These are phyloP conservation scores for Sarcophaga peregrina DNA, from an alignment of 1,140 invertebrate species.

Conservation along the genomic window DNA sequence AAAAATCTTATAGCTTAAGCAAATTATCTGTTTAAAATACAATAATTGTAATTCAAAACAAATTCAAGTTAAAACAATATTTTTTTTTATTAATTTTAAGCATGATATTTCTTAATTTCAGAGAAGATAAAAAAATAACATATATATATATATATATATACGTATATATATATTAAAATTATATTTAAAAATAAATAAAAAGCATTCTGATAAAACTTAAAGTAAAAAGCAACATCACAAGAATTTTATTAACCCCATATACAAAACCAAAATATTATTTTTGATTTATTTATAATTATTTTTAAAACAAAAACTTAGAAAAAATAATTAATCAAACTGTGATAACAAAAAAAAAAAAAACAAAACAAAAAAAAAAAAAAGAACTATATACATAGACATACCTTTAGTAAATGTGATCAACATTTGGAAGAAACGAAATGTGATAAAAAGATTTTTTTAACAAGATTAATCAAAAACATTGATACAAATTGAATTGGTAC, in stretches of 20 bases:
- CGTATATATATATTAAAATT: background rate
- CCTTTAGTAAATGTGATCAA: background rate
- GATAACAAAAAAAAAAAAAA: background rate
- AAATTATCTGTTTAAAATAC: background rate
- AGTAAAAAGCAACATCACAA: slow-evolving; percentile 2
- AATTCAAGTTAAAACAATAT: background rate
- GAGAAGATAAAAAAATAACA: background rate
- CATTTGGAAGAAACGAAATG: background rate
- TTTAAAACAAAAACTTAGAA: background rate
- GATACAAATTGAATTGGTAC: no score
- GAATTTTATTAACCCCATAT: slow-evolving; percentile 14
- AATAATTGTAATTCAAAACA: slow-evolving; percentile 13
- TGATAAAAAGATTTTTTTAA: background rate
- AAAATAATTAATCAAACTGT: no score
- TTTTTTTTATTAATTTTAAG: background rate
- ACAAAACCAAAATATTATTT: background rate
- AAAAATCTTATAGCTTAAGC: background rate
- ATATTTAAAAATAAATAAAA: slow-evolving; percentile 13
- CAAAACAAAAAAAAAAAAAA: background rate
- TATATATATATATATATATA: background rate
- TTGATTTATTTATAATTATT: slow-evolving; percentile 6
- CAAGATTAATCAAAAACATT: background rate
- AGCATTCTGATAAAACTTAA: background rate
- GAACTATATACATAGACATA: background rate
- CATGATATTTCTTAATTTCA: slow-evolving; percentile 22